Conservation (phyloP, 2,113 vertebrate genomes). For the Cricetomys ansorgei region DNA sequence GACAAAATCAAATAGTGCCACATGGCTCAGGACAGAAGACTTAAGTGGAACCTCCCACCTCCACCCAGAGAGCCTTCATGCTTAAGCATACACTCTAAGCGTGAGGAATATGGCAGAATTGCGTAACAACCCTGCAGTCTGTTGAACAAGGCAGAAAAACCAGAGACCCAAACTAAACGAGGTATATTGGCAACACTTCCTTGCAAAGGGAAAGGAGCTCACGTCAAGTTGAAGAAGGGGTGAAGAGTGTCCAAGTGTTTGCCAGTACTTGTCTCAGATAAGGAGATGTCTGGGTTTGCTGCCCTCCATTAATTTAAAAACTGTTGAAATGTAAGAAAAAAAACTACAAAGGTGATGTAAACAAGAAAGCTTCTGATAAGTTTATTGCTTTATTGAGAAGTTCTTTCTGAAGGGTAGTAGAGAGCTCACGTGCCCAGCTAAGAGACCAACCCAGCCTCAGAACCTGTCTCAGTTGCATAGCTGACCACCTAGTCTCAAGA, state of each 20-base stretch:
- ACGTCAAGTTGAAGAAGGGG: rapidly evolving
- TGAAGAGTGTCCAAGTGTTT: not conserved
- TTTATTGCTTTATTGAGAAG: not conserved
- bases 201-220: not conserved
- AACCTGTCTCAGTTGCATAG: not conserved
- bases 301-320: not conserved
- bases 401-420: not conserved
- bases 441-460: not conserved
- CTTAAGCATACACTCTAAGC: not conserved
- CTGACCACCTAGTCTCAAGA: not conserved
- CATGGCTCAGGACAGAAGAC: not conserved
- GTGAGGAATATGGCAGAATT: not conserved
- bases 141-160: not conserved
- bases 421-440: too few relatives aligned
- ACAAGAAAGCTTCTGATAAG: not conserved
- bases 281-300: not conserved
- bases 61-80: not conserved
- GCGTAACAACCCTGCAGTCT: not conserved
- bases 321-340: not conserved
- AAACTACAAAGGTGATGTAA: not conserved
- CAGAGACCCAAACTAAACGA: not conserved
- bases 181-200: not conserved
- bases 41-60: not conserved
- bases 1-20: not conserved
- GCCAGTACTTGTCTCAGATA: not conserved